Base-by-base conservation (phyloP, 2,888 invertebrate species). In the Molorchus minor region DNA sequence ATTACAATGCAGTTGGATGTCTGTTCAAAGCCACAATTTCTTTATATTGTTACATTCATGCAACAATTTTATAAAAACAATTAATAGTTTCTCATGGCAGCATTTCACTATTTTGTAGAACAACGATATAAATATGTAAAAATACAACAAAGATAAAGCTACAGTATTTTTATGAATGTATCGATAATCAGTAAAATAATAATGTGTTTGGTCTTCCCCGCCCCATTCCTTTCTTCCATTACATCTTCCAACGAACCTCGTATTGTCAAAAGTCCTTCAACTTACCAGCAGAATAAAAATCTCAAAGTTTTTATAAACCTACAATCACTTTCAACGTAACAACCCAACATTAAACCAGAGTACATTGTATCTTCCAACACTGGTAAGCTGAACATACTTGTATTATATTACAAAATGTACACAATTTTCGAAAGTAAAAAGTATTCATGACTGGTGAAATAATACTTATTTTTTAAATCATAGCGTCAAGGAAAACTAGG, bases 401-500 rank as follows among this genome's bases (percentile, higher is more conserved):
- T 33, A 33, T 30, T 44, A 54, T 45, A 45, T 45, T 46, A 40
- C 47, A 56, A 49, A 21, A 43, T 56, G 49, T 56, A 56, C 56
- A 56, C 16, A 35, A 13, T 36, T 40, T 30, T 20, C 20, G 36
- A 17, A 17, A 54, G 20, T 33, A 53, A 21, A 54, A 44, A 54
- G 44, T 21, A n/a, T 33, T 33, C 43, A 33, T 52, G 45, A 56
- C 56, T 56, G 58, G 58, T 54, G 41, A 62, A 65, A 58, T 64
- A 67, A 69, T 69, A 70, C 69, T 68, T 65, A 65, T 55, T 38
- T n/a, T 45, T 59, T 17, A 41, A n/a, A 38, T 55, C 38, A 55
- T 13, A 40, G 49, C 15, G 51, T 21, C 20, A 15, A 43, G 25
- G 49, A 49, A 56, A 70, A 81, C 80, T 80, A 80, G 69, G 80